Evolutionary conservation across 2,888 invertebrate species (phyloP).

Genomic region (Ophion ellenae): DNA sequence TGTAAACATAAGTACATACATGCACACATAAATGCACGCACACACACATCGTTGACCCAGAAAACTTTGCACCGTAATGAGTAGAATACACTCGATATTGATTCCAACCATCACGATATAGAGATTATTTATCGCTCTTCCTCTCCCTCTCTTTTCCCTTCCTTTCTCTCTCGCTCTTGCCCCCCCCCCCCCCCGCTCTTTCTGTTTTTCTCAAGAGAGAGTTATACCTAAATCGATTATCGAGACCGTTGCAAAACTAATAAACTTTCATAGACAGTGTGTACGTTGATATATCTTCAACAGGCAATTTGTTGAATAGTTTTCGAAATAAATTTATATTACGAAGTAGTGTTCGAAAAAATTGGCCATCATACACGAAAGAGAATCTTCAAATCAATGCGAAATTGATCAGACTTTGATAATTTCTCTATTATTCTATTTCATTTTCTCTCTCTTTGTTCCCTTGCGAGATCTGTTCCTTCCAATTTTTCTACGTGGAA

Average conservation of each 20-base stretch:
- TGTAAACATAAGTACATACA: background rate
- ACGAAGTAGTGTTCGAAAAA: no score
- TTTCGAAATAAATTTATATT: slow-evolving; percentile 7
- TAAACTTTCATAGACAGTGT: background rate
- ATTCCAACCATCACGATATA: slow-evolving; percentile 42
- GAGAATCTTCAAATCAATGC: no score
- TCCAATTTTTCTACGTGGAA: no score
- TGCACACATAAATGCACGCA: slow-evolving; percentile 2
- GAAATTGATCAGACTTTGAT: no score
- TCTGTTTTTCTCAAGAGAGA: slow-evolving; percentile 5
- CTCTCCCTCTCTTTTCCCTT: background rate
- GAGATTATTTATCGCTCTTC: slow-evolving; percentile 20
- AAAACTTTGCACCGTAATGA: slow-evolving; percentile 64
- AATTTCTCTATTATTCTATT: no score
- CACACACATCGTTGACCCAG: slow-evolving; percentile 50
- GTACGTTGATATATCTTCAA: background rate
- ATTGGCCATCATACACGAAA: no score
- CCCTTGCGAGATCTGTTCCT: no score
- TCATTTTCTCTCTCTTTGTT: no score
- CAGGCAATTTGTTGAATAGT: slow-evolving; percentile 5
- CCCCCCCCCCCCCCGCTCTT: background rate
- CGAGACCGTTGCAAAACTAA: background rate
- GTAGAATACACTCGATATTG: slow-evolving; percentile 55
- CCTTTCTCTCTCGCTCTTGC: no score
- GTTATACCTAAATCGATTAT: slow-evolving; percentile 8